Percentiles rank a stretch among this genome's conserved stretches.
These are phyloP conservation scores for Doryteuthis pealeii DNA, from an alignment of 1,140 invertebrate species.

Conservation along the genomic window DNA sequence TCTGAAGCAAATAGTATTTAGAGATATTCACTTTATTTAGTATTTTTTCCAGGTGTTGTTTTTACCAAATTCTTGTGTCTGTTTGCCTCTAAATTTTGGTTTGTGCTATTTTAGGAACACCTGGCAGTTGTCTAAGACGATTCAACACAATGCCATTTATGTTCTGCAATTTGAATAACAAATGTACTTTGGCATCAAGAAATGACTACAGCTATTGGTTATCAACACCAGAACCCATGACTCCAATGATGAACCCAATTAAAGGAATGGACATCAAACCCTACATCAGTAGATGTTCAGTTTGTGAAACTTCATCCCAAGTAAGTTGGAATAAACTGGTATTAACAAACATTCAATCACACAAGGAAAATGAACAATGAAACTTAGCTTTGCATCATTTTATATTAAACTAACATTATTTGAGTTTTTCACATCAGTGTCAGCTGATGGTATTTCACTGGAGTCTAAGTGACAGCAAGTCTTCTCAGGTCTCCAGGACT, in stretches of 20 bases:
- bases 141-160: conserved; percentile 61
- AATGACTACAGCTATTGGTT: conserved; percentile 61
- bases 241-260: conserved; percentile 54
- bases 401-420: too few relatives aligned
- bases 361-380: too few relatives aligned
- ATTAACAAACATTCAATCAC: neutral
- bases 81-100: too few relatives aligned
- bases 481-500: too few relatives aligned
- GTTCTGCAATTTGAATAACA: conserved; percentile 60
- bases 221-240: conserved; percentile 57
- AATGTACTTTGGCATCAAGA: conserved; percentile 56
- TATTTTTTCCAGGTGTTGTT: too few relatives aligned
- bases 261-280: conserved; percentile 38
- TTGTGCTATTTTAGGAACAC: conserved; percentile 49
- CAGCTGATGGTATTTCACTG: too few relatives aligned
- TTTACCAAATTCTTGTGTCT: too few relatives aligned
- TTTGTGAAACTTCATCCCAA: conserved; percentile 91
- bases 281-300: conserved; percentile 72
- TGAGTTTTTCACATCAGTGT: too few relatives aligned
- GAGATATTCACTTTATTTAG: too few relatives aligned
- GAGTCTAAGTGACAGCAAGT: too few relatives aligned
- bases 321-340: conserved; percentile 32
- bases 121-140: conserved; percentile 56
- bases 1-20: too few relatives aligned
- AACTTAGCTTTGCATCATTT: too few relatives aligned